These are phyloP conservation scores for Hyperoplus immaculatus DNA, from an alignment of 2,797 vertebrate species.

Conservation along the genomic window DNA sequence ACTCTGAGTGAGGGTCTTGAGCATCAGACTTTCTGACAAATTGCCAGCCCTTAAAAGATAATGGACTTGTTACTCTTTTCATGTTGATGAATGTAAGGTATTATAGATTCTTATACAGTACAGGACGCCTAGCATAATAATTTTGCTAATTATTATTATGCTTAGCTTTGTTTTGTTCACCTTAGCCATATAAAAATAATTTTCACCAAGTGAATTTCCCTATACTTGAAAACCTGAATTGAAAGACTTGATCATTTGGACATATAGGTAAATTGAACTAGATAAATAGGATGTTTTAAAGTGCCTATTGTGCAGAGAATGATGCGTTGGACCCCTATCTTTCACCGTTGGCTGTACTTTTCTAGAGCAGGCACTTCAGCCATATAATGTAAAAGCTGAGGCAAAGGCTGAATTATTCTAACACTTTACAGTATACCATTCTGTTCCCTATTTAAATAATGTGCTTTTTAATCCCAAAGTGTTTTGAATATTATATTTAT, in stretches of 20 bases:
- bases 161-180: neutral
- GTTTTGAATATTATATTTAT: neutral
- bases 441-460: neutral
- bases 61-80: neutral
- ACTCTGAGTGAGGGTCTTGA: neutral
- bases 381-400: neutral
- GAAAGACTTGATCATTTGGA: conserved; percentile 23
- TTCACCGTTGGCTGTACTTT: neutral
- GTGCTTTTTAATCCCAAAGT: no score
- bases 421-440: neutral
- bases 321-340: neutral
- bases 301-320: neutral
- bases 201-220: conserved; percentile 9
- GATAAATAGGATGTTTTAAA: neutral
- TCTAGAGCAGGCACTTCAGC: neutral
- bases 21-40: neutral
- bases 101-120: neutral
- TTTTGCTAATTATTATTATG: no score
- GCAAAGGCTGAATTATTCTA: neutral
- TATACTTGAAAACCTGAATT: conserved; percentile 4
- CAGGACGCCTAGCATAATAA: no score
- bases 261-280: conserved; percentile 17
- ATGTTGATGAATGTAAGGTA: neutral
- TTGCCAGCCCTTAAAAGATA: neutral
- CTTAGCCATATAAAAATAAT: neutral